phyloP scores from a whole-genome alignment of 37 sponge, comb jelly and placozoan species.

The Spongilla lacustris region DNA sequence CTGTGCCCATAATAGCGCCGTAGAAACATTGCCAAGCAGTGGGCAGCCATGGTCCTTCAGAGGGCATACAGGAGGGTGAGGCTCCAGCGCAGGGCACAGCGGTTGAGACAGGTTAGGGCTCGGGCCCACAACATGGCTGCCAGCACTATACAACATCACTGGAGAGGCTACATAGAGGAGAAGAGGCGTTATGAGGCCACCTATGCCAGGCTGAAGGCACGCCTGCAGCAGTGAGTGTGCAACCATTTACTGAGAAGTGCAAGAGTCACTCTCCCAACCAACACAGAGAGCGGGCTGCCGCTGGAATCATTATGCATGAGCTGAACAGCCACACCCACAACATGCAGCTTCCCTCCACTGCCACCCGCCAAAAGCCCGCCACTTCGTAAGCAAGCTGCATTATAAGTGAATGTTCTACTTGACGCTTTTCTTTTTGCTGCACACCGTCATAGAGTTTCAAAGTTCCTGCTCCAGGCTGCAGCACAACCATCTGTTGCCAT shows the following conservation, averaged over 20 bases:
- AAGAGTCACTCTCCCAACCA: not conserved
- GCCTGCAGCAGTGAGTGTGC: slow-evolving; percentile 54
- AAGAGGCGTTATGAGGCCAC: slow-evolving; percentile 78
- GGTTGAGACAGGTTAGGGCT: slow-evolving; percentile 29
- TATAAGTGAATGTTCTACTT: not conserved
- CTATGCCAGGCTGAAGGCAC: slow-evolving; percentile 57
- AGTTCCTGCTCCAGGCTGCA: slow-evolving; percentile 1
- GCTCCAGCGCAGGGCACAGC: slow-evolving; percentile 20
- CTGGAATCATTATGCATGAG: slow-evolving; percentile 36
- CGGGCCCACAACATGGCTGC: slow-evolving; percentile 56
- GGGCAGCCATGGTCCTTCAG: slow-evolving; percentile 61
- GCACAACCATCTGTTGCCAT: not conserved
- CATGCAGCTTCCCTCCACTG: slow-evolving; percentile 33
- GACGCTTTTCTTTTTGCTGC: not conserved
- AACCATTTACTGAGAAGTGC: not conserved
- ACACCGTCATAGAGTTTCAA: not conserved
- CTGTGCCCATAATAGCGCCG: slow-evolving; percentile 19
- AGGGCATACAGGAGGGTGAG: slow-evolving; percentile 29
- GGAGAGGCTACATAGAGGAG: slow-evolving; percentile 59
- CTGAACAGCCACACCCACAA: slow-evolving; percentile 38
- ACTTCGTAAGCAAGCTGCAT: not conserved
- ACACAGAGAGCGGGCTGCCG: slow-evolving; percentile 41
- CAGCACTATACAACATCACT: slow-evolving; percentile 64
- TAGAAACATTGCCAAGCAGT: slow-evolving; percentile 2
- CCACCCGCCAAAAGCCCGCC: not conserved